Evolutionary conservation across 2,888 invertebrate genomes (phyloP).

Genomic region (Apoda limacodes): DNA sequence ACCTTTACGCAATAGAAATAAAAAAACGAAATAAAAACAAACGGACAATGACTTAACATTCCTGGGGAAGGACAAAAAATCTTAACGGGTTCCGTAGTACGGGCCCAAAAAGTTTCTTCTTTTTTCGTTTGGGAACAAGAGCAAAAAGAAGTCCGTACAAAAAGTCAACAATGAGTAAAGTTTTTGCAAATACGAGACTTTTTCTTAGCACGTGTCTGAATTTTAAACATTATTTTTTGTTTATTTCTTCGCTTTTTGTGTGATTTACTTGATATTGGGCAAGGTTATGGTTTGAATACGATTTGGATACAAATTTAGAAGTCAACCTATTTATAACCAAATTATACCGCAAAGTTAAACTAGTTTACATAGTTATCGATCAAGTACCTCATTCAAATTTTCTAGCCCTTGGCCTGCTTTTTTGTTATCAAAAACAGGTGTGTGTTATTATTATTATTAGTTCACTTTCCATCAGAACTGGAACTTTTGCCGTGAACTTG

Average conservation of each 20-base stretch:
- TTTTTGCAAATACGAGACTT: constrained; percentile 61
- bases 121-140: constrained; percentile 42
- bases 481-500: too few species aligned
- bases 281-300: constrained; percentile 36
- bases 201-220: constrained; percentile 60
- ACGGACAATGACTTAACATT: constrained; percentile 30
- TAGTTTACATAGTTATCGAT: too few species aligned
- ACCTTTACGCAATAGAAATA: constrained; percentile 40
- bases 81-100: constrained; percentile 51
- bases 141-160: constrained; percentile 51
- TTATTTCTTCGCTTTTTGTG: constrained; percentile 30
- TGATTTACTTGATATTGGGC: constrained; percentile 36
- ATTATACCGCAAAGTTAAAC: too few species aligned
- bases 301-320: too few species aligned
- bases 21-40: constrained; percentile 31
- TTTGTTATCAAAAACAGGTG: too few species aligned
- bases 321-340: too few species aligned
- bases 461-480: too few species aligned
- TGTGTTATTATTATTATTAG: too few species aligned
- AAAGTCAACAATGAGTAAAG: constrained; percentile 46
- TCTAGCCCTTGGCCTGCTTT: too few species aligned
- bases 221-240: constrained; percentile 46
- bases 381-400: too few species aligned
- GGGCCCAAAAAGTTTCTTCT: constrained; percentile 29
- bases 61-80: constrained; percentile 42